Conservation (phyloP, 2,113 vertebrate genomes). For the Hoplias malabaricus region DNA sequence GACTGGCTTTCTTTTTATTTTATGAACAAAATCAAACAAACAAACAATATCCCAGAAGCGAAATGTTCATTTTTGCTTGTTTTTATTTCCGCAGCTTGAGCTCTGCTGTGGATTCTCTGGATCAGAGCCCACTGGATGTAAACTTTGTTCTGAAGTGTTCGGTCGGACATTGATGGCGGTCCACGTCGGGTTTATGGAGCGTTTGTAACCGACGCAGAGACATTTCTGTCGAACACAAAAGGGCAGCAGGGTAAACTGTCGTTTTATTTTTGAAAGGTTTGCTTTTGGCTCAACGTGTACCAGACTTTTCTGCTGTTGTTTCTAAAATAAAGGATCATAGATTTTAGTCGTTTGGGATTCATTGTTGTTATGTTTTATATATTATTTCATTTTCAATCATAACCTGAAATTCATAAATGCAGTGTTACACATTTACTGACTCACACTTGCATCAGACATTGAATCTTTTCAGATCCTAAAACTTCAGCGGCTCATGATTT, state of each 20-base stretch:
- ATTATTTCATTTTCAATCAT: too few relatives aligned
- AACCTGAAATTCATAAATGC: too few relatives aligned
- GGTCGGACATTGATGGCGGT: neutral
- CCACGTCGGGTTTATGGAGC: neutral
- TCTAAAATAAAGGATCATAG: constrained; percentile 84
- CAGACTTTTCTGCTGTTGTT: constrained; percentile 85
- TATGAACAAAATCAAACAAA: neutral
- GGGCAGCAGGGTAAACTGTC: constrained; percentile 39
- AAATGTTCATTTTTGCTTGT: neutral
- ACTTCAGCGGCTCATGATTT: too few relatives aligned
- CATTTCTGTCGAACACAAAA: constrained; percentile 14
- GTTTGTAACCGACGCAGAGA: neutral
- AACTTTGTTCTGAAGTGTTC: neutral
- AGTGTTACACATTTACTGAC: too few relatives aligned
- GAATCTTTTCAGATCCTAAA: too few relatives aligned
- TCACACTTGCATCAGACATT: too few relatives aligned
- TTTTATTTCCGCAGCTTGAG: neutral
- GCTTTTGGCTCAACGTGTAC: constrained; percentile 84
- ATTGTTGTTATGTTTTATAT: constrained; percentile 51
- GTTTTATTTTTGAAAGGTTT: constrained; percentile 76
- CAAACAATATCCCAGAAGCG: too few relatives aligned
- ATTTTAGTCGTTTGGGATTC: constrained; percentile 83
- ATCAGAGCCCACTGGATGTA: neutral
- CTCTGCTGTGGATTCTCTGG: neutral
- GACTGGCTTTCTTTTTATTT: neutral